A percentile compares a stretch with the other conserved stretches of the same genome.
phyloP scores from a whole-genome alignment of 1,140 invertebrate species.

The Carposina sasakii region DNA sequence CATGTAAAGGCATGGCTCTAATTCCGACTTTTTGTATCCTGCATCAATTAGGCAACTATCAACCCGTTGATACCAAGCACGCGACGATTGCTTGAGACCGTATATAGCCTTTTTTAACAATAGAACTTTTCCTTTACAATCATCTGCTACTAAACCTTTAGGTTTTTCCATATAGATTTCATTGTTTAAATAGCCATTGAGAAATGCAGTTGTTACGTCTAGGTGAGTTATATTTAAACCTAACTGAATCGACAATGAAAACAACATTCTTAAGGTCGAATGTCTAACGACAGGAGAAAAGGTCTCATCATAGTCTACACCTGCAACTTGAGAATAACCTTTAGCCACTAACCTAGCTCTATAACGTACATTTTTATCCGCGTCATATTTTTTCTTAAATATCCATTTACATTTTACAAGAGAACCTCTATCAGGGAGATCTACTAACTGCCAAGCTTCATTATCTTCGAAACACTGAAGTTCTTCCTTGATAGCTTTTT shows the following conservation, averaged over 20 bases:
- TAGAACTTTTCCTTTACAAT: slow-evolving; percentile 16
- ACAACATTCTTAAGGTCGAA: slow-evolving; percentile 45
- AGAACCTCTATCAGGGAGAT: slow-evolving; percentile 27
- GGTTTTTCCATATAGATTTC: slow-evolving; percentile 39
- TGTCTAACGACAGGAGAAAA: slow-evolving; percentile 46
- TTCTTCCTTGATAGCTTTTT: slow-evolving; percentile 17
- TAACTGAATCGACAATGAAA: slow-evolving; percentile 40
- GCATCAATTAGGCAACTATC: slow-evolving; percentile 22
- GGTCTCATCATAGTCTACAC: slow-evolving; percentile 21
- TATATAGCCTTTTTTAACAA: slow-evolving; percentile 26
- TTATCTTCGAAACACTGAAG: slow-evolving; percentile 24
- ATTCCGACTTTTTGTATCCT: slow-evolving; percentile 19
- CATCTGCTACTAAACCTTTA: slow-evolving; percentile 3
- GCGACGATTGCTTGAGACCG: slow-evolving; percentile 30
- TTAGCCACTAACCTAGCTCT: slow-evolving; percentile 64
- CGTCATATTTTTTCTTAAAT: slow-evolving; percentile 41
- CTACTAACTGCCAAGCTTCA: slow-evolving; percentile 40
- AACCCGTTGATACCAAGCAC: slow-evolving; percentile 24
- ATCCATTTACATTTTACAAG: slow-evolving; percentile 48
- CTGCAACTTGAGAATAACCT: slow-evolving; percentile 37
- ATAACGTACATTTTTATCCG: slow-evolving; percentile 32
- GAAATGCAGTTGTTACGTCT: slow-evolving; percentile 49
- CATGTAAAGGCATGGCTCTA: slow-evolving; percentile 37
- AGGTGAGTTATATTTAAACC: slow-evolving; percentile 27
- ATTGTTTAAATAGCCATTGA: slow-evolving; percentile 56